These are phyloP conservation scores for Drosophila paramelanica DNA, from an alignment of 2,888 invertebrate genomes.

Conservation along the genomic window DNA sequence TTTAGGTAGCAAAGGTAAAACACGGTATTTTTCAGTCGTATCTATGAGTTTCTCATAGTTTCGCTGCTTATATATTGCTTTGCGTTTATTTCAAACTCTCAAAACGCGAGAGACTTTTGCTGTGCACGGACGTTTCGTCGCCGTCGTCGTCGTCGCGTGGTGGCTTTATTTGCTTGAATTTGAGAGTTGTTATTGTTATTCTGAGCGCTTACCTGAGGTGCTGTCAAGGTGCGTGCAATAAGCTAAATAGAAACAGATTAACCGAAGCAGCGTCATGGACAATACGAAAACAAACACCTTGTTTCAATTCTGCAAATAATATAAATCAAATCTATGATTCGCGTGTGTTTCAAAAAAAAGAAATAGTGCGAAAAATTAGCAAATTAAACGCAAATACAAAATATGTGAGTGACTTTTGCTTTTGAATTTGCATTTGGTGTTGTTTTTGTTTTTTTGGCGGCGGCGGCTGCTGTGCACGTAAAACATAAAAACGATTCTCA, in stretches of 20 bases:
- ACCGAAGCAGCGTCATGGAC: neutral
- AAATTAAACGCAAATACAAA: conserved; percentile 19
- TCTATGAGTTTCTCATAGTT: neutral
- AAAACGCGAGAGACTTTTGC: conserved; percentile 62
- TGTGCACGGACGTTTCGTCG: conserved; percentile 55
- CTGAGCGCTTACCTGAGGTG: conserved; percentile 26
- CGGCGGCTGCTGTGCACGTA: conserved; percentile 51
- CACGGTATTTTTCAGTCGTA: conserved; percentile 27
- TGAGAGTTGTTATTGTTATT: conserved; percentile 56
- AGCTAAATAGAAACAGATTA: neutral
- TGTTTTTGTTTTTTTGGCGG: conserved; percentile 34
- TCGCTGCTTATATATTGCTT: conserved; percentile 24
- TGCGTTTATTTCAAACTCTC: conserved; percentile 38
- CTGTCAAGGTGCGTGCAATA: conserved; percentile 38
- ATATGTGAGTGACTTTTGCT: conserved; percentile 33
- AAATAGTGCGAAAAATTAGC: conserved; percentile 29
- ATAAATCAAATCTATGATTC: conserved; percentile 9
- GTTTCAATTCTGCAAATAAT: conserved; percentile 15
- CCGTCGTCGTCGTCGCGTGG: conserved; percentile 52
- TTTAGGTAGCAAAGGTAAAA: neutral
- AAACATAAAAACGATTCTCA: conserved; percentile 52
- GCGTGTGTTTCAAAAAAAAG: conserved; percentile 13
- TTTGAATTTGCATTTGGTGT: conserved; percentile 39
- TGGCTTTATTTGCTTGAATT: conserved; percentile 40
- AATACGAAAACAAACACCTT: conserved; percentile 1